phyloP scores from a whole-genome alignment of 1,140 invertebrate genomes.

The Achatina immaculata region DNA sequence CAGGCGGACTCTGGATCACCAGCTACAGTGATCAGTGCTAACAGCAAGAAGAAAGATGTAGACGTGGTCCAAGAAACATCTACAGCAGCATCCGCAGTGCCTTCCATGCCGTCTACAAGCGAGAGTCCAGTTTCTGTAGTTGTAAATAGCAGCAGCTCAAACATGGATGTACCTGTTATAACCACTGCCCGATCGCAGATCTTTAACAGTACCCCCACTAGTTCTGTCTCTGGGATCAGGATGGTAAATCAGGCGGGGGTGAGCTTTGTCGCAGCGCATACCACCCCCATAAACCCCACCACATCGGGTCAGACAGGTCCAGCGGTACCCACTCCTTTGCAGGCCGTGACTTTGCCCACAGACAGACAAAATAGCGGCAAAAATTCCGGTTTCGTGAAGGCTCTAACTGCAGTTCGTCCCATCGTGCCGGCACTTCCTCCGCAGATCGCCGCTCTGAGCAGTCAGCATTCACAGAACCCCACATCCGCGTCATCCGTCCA shows the following conservation, averaged over 20 bases:
- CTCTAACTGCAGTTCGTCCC: conserved; percentile 56
- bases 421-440: conserved; percentile 62
- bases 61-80: background rate
- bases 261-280: conserved; percentile 32
- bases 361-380: conserved; percentile 14
- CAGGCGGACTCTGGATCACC: background rate
- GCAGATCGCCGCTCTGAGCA: conserved; percentile 46
- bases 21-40: background rate
- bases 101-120: background rate
- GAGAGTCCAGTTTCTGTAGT: background rate
- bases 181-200: conserved; percentile 44
- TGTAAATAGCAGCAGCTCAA: background rate
- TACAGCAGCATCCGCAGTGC: background rate
- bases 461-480: conserved; percentile 40
- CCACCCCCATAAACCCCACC: conserved; percentile 33
- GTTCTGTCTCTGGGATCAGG: conserved; percentile 42
- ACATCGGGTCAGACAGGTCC: background rate
- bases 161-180: conserved; percentile 7
- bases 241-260: conserved; percentile 37
- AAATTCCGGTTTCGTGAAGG: conserved; percentile 10
- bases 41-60: background rate
- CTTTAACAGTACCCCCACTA: conserved; percentile 48
- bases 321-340: conserved; percentile 30
- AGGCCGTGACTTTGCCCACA: conserved; percentile 25
- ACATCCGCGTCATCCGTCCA: background rate